These are phyloP conservation scores for Andrena marginata DNA, from an alignment of 2,888 invertebrate genomes.

Conservation along the genomic window DNA sequence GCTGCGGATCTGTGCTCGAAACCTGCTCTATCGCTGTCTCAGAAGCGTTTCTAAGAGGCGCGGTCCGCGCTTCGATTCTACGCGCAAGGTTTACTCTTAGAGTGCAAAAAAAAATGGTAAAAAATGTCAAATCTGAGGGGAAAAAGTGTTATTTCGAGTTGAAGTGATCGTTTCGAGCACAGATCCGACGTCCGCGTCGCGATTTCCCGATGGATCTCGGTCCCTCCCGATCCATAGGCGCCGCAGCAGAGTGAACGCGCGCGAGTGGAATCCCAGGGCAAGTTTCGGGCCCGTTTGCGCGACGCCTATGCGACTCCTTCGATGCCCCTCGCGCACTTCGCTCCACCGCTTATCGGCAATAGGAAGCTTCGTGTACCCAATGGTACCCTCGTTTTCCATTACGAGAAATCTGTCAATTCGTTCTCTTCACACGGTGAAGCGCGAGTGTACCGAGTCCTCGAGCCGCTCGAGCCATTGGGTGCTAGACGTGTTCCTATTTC, in stretches of 20 bases:
- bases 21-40: constrained; percentile 6
- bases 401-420: background rate
- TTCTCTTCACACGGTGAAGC: background rate
- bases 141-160: constrained; percentile 13
- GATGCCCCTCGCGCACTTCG: constrained; percentile 56
- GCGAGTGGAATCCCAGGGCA: background rate
- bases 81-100: no score
- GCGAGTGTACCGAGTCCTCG: no score
- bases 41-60: constrained; percentile 63
- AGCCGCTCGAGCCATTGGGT: constrained; percentile 55
- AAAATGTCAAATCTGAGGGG: background rate
- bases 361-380: constrained; percentile 64
- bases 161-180: constrained; percentile 48
- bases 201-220: constrained; percentile 58
- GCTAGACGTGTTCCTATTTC: constrained; percentile 60
- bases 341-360: constrained; percentile 55
- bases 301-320: constrained; percentile 65
- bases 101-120: background rate
- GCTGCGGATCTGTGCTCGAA: constrained; percentile 54
- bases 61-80: constrained; percentile 45
- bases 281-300: constrained; percentile 16
- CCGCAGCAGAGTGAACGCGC: constrained; percentile 11
- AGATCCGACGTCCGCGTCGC: constrained; percentile 19
- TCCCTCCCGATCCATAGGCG: constrained; percentile 60
- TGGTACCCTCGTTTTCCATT: constrained; percentile 34